phyloP scores from a whole-genome alignment of 2,888 invertebrate species.

The Dynastes tityus region DNA sequence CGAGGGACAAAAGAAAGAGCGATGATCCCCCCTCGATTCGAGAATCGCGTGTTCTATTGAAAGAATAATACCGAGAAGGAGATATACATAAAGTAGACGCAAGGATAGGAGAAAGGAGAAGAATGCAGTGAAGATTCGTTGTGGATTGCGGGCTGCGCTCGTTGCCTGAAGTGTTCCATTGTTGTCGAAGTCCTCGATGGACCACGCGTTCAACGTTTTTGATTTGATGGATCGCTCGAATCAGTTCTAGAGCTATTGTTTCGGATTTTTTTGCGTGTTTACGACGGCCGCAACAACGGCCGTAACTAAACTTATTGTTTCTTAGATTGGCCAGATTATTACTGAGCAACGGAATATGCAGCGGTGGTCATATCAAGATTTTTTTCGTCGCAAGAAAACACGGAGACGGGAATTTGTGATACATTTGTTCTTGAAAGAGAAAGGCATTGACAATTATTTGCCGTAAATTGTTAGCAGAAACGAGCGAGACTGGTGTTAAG shows the following conservation, averaged over 20 bases:
- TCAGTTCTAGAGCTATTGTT: slow-evolving; percentile 48
- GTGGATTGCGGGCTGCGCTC: slow-evolving; percentile 33
- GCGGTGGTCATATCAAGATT: not conserved
- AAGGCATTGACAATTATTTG: slow-evolving; percentile 10
- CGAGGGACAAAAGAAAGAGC: slow-evolving; percentile 42
- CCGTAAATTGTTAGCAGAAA: not conserved
- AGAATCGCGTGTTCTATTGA: slow-evolving; percentile 65
- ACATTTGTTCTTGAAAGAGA: slow-evolving; percentile 13
- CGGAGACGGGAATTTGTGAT: slow-evolving; percentile 16
- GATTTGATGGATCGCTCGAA: slow-evolving; percentile 55
- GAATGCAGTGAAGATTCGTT: slow-evolving; percentile 35
- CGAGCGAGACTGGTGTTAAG: no score
- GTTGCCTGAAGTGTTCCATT: slow-evolving; percentile 37
- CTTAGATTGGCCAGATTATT: slow-evolving; percentile 23
- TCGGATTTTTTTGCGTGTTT: slow-evolving; percentile 39
- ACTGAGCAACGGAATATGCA: not conserved
- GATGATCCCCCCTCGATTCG: slow-evolving; percentile 57
- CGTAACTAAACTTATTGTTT: slow-evolving; percentile 32
- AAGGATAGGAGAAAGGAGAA: slow-evolving; percentile 4
- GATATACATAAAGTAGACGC: slow-evolving; percentile 28
- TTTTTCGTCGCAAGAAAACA: not conserved
- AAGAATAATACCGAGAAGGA: not conserved
- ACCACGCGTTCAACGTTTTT: slow-evolving; percentile 37
- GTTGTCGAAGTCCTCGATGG: slow-evolving; percentile 33
- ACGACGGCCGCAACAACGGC: slow-evolving; percentile 5